Percentiles rank a stretch among this genome's conserved stretches.
phyloP scores from a whole-genome alignment of 2,113 vertebrate genomes.

The Cebus imitator region DNA sequence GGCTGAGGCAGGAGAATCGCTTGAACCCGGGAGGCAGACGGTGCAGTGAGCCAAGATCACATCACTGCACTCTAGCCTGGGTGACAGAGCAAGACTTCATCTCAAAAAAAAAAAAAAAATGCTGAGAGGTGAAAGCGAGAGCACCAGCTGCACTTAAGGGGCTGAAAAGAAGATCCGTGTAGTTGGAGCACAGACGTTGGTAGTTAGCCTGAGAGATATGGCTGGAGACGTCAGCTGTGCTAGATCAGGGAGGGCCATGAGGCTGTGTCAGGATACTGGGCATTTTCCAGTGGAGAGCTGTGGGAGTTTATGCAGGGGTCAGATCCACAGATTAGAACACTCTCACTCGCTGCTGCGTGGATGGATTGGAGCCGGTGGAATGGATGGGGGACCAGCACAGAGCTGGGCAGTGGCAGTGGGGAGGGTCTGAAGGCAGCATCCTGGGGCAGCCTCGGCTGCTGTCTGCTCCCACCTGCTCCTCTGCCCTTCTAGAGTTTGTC shows the following conservation, averaged over 20 bases:
- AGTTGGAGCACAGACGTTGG: background rate
- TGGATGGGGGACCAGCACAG: background rate
- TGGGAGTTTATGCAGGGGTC: background rate
- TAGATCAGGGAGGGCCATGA: background rate
- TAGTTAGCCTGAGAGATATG: background rate
- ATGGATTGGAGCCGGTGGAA: background rate
- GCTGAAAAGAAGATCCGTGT: accelerated
- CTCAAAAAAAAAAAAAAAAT: no score
- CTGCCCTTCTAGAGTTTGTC: constrained; percentile 91
- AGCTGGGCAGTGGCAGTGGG: background rate
- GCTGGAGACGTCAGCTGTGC: background rate
- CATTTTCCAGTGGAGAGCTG: background rate
- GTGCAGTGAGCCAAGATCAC: no score
- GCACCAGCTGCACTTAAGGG: background rate
- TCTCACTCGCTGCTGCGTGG: background rate
- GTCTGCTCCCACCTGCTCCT: constrained; percentile 21
- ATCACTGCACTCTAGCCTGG: no score
- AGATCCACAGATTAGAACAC: background rate
- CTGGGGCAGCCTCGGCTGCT: background rate
- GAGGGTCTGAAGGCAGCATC: accelerated
- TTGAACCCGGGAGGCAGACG: no score
- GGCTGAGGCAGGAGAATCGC: no score
- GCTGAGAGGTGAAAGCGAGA: no score
- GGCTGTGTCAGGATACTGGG: background rate
- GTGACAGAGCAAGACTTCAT: no score